Conservation (phyloP, 2,113 vertebrate genomes). For the Deroptyus accipitrinus region DNA sequence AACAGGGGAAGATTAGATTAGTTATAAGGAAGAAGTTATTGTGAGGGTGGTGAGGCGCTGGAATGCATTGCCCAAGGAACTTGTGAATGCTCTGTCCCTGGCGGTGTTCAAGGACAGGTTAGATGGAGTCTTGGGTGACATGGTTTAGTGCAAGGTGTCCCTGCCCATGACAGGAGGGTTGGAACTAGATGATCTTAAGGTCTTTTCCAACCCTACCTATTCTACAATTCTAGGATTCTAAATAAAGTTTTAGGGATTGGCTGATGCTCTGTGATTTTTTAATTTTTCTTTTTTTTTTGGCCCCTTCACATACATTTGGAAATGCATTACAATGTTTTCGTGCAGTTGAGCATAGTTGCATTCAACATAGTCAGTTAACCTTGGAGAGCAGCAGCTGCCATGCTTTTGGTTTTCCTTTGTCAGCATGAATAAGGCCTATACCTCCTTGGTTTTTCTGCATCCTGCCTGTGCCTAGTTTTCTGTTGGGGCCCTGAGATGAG, state of each 20-base stretch:
- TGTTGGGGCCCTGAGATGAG: not conserved
- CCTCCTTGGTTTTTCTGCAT: not conserved
- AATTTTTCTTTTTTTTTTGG: not conserved
- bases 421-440: not conserved
- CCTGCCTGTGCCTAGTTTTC: not conserved
- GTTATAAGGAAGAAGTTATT: not conserved
- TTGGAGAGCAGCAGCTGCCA: rapidly evolving
- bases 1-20: not conserved
- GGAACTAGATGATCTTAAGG: not conserved
- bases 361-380: not conserved
- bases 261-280: not conserved
- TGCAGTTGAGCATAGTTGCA: not conserved
- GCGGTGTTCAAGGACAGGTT: not conserved
- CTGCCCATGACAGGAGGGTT: not conserved
- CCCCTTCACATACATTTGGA: not conserved
- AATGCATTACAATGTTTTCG: not conserved
- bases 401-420: not conserved
- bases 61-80: not conserved
- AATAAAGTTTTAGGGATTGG: not conserved
- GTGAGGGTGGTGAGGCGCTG: not conserved
- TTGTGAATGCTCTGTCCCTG: not conserved
- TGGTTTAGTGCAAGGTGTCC: not conserved
- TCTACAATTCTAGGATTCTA: not conserved
- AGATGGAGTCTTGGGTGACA: not conserved
- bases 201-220: not conserved